Percentiles rank a stretch among this genome's conserved stretches.
Conservation (phyloP, 2,797 vertebrate species). For the Tapera naevia region DNA sequence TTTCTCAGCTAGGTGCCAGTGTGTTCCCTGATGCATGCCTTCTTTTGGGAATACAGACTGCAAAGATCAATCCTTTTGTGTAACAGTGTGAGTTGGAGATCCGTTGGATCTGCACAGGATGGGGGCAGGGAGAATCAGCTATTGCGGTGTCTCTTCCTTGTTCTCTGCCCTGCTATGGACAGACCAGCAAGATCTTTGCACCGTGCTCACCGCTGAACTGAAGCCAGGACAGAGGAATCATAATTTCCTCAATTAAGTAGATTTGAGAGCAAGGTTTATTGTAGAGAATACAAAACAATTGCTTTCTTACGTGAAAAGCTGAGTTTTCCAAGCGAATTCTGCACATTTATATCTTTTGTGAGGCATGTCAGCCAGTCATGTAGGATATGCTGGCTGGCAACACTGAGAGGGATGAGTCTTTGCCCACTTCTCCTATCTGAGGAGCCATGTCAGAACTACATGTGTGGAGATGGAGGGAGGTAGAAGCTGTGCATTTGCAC, state of each 20-base stretch:
- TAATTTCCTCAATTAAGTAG: background rate
- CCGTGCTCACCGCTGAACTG: background rate
- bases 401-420: background rate
- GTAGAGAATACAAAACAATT: too few relatives aligned
- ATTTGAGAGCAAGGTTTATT: background rate
- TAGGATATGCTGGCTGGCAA: background rate
- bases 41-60: background rate
- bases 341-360: background rate
- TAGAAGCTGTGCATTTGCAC: background rate
- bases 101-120: background rate
- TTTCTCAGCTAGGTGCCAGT: background rate
- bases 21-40: background rate
- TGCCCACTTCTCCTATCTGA: background rate
- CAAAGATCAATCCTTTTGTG: background rate
- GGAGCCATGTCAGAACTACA: background rate
- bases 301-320: too few relatives aligned
- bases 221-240: background rate
- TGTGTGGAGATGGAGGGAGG: background rate
- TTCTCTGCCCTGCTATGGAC: background rate
- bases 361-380: background rate
- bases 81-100: accelerated
- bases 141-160: background rate
- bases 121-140: background rate
- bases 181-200: background rate
- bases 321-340: background rate